Evolutionary conservation across 2,797 vertebrate species (phyloP).

Genomic region (Sphaeramia orbicularis): DNA sequence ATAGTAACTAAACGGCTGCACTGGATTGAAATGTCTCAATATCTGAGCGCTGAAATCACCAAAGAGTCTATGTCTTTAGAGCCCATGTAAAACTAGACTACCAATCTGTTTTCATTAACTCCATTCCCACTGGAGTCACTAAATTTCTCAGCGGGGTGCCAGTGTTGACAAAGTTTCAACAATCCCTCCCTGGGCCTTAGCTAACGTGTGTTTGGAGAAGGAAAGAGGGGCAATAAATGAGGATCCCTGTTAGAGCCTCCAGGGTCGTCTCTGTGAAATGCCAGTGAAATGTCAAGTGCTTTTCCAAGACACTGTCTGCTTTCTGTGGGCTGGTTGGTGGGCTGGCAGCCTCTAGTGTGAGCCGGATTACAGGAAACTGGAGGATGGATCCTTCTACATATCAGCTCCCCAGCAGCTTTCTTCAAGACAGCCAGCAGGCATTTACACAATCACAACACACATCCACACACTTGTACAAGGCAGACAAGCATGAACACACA

Average conservation of each 20-base stretch:
- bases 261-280: slow-evolving; percentile 69
- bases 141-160: slow-evolving; percentile 36
- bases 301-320: slow-evolving; percentile 66
- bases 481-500: slow-evolving; percentile 12
- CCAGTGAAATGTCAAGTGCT: slow-evolving; percentile 81
- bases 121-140: slow-evolving; percentile 27
- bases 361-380: slow-evolving; percentile 62
- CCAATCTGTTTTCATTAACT: slow-evolving; percentile 56
- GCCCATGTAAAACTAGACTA: slow-evolving; percentile 18
- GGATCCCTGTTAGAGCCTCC: slow-evolving; percentile 59
- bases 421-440: slow-evolving; percentile 43
- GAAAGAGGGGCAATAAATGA: slow-evolving; percentile 62
- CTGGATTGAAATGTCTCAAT: slow-evolving; percentile 1
- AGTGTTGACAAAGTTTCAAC: slow-evolving; percentile 43
- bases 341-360: slow-evolving; percentile 55
- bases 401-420: slow-evolving; percentile 53
- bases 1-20: background rate
- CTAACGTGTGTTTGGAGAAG: slow-evolving; percentile 53
- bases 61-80: slow-evolving; percentile 13
- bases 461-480: slow-evolving; percentile 17
- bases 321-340: slow-evolving; percentile 40
- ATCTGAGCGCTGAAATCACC: slow-evolving; percentile 27
- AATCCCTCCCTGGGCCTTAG: slow-evolving; percentile 32
- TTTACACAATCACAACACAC: slow-evolving; percentile 44
- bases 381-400: slow-evolving; percentile 57